Evolutionary conservation across 2,888 invertebrate species (phyloP).

Genomic region (Nemurella pictetii): DNA sequence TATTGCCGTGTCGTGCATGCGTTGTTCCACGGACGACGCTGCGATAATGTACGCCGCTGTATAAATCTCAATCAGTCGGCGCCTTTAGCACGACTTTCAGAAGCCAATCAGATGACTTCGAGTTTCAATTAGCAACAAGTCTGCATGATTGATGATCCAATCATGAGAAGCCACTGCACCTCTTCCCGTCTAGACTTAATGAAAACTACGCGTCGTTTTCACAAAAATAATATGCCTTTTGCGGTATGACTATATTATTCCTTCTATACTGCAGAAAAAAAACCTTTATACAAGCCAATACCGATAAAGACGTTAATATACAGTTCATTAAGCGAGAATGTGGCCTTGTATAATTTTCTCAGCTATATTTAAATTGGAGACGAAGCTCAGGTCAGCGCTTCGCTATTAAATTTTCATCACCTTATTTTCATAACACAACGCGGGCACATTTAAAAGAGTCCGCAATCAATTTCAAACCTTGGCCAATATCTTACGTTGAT

Average conservation of each 20-base stretch:
- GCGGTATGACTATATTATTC: no score
- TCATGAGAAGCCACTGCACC: neutral
- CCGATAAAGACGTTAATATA: no score
- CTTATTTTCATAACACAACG: neutral
- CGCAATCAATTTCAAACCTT: neutral
- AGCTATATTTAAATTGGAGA: no score
- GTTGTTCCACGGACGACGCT: no score
- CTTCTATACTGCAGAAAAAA: no score
- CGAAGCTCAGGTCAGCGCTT: no score
- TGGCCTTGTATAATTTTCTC: no score
- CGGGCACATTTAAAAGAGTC: neutral
- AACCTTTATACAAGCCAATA: no score
- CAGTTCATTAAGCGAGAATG: no score
- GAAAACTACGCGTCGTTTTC: neutral
- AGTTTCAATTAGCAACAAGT: neutral
- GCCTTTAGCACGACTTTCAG: neutral
- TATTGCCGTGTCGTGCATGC: no score
- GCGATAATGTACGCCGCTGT: neutral
- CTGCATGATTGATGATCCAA: neutral
- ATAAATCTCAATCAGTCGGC: neutral
- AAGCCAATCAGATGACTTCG: neutral
- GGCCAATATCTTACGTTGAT: neutral
- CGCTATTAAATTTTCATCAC: neutral
- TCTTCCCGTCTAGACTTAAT: neutral
- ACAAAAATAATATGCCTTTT: no score